Base-by-base conservation (phyloP, 2,888 invertebrate species). In the Magallana nippona region DNA sequence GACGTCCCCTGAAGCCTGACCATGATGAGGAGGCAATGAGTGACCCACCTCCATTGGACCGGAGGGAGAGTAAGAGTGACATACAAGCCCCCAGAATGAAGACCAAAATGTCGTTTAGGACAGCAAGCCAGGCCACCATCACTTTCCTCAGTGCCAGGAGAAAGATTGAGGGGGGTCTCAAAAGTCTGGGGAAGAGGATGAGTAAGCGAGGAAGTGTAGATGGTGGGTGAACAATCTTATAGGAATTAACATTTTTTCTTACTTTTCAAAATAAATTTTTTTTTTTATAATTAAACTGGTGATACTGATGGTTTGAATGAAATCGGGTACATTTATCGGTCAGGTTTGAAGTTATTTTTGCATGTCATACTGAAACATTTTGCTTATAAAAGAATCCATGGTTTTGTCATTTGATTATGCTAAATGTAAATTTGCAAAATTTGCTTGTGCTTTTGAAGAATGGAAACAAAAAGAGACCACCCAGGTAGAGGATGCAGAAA, bases 121-220 rank as follows among this genome's bases (percentile, higher is more conserved):
- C 94, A 8, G 94, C 94, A 58, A 93, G 94, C 85, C 94, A 94
- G 86, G 94, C 94, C 11, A 94, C 94, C 15, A 89, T 94, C 86
- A 94, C 93, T 81, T 93, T 94, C 84, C 91, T 94, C 56, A 93
- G 93, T 86, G 94, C 94, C 19, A 96, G 97, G 92, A 96, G 97
- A 89, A 95, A 98, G 90, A 97, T 98, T 91, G 98, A 98, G 95
- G 97, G 98, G 92, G 96, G 98, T 89, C 95, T 98, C 84, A 97
- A 94, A 86, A 94, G 93, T 86, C 92, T 95, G 58, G 93, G 93
- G 58, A 98, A 98, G 82, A 88, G 91, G 79, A 91, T 92, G 93
- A 98, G 97, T 94, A 97, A 98, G 94, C 96, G 97, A 93, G 97
- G 97, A 32, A 98, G 97, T 92, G 96, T 96, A 87, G 98, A 98